These are phyloP conservation scores for Diabrotica virgifera DNA, from an alignment of 1,140 invertebrate species.

Conservation along the genomic window DNA sequence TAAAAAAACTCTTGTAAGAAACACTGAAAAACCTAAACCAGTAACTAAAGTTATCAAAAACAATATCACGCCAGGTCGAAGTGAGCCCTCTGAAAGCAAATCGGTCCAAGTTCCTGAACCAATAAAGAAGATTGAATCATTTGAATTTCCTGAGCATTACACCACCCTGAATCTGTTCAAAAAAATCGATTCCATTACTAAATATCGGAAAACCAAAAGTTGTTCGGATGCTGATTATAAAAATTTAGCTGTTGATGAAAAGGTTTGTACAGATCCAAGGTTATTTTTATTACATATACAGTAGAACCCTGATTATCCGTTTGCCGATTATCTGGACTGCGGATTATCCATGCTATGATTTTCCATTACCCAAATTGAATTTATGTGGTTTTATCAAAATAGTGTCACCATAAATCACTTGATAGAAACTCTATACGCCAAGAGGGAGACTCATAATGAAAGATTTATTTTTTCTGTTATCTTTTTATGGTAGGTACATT, in stretches of 20 bases:
- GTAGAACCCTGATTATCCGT: too few relatives aligned
- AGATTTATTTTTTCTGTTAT: too few relatives aligned
- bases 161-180: conserved; percentile 29
- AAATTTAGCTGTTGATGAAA: conserved; percentile 34
- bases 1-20: conserved; percentile 33
- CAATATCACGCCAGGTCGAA: too few relatives aligned
- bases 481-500: too few relatives aligned
- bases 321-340: too few relatives aligned
- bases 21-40: conserved; percentile 25
- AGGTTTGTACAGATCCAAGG: conserved; percentile 22
- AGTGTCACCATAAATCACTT: too few relatives aligned
- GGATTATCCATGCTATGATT: too few relatives aligned
- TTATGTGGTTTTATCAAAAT: too few relatives aligned
- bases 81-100: neutral
- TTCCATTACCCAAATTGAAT: too few relatives aligned
- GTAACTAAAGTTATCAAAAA: conserved; percentile 21
- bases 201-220: conserved; percentile 27
- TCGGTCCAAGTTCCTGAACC: neutral
- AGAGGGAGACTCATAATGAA: too few relatives aligned
- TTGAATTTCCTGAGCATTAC: conserved; percentile 31
- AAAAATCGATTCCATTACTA: conserved; percentile 33
- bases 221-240: conserved; percentile 24
- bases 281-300: conserved; percentile 13
- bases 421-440: too few relatives aligned
- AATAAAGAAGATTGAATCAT: conserved; percentile 6